Base-by-base conservation (phyloP, 2,888 invertebrate species). In the Ceratothoa steindachneri region DNA sequence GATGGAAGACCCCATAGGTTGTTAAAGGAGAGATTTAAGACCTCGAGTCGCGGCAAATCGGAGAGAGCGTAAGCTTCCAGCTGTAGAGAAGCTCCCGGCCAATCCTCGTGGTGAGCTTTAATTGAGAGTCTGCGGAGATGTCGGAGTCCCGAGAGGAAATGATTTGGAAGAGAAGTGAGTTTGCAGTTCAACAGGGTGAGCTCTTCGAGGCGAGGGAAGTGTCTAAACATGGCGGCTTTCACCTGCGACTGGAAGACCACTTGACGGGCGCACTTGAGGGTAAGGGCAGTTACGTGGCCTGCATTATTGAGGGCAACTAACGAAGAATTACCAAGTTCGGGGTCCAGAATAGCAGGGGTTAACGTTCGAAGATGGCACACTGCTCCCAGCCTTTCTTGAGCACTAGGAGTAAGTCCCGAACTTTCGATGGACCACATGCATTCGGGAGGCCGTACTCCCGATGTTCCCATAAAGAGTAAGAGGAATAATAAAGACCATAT, bases 1-100 rank as follows among this genome's bases (percentile, higher is more conserved):
- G 79, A 73, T 2, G 80, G 81, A 19, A 83, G 69, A 5, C 77
- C 74, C 82, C 80, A 77, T n/a, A 83, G 69, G 68, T 80, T 76
- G 65, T 80, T 80, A 52, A 75, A 69, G 41, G 79, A 71, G 24
- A 81, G 64, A 72, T 81, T 80, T 5, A 83, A 80, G 4, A 75
- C 29, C 67, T 80, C 80, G 7, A 80, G 70, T n/a, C 74, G 71
- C n/a, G 65, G 66, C 19, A 79, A 52, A 22, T 74, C 74, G 22
- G 55, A 28, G 7, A 79, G 69, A 19, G 79, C 69, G 22, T 79
- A 70, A 41, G 31, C 30, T 22, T 74, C 71, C 51, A 79, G 22
- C 12, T 74, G 24, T 9, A 79, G 66, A 0, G 73, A 67, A 24
- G 79, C 79, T 5, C 72, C 76, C 28, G 79, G 76, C 79, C 79